phyloP scores from a whole-genome alignment of 2,113 vertebrate species.

The Ammodytes dubius region DNA sequence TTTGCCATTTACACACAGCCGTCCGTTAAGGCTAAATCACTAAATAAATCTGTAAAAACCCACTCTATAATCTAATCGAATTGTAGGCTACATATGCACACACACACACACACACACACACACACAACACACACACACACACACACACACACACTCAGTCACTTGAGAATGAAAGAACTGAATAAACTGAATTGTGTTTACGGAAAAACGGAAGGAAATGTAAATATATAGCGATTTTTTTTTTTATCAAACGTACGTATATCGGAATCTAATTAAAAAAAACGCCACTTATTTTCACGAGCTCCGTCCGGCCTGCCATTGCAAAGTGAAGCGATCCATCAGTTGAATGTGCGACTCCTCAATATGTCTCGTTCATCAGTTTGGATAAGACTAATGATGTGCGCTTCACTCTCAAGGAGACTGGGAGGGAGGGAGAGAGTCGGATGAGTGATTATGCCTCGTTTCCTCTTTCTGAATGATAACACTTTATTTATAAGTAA shows the following conservation, averaged over 20 bases:
- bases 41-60: conserved; percentile 11
- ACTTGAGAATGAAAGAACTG: too few relatives aligned
- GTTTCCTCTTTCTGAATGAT: conserved; percentile 46
- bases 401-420: conserved; percentile 73
- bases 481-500: conserved; percentile 66
- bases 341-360: conserved; percentile 55
- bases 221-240: too few relatives aligned
- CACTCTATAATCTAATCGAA: background rate
- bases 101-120: too few relatives aligned
- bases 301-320: conserved; percentile 31
- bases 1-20: conserved; percentile 21
- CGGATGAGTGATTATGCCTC: conserved; percentile 65
- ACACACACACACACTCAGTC: too few relatives aligned
- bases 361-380: conserved; percentile 73
- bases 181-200: too few relatives aligned
- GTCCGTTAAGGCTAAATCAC: conserved; percentile 3
- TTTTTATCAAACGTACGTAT: background rate
- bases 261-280: conserved; percentile 43
- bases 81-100: too few relatives aligned
- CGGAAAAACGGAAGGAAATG: too few relatives aligned
- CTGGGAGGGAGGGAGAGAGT: conserved; percentile 50
- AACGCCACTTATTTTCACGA: background rate
- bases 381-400: conserved; percentile 75
- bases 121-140: too few relatives aligned
- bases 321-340: conserved; percentile 66